Evolutionary conservation across 2,888 invertebrate genomes (phyloP).

Genomic region (Nemapogon koenigi): DNA sequence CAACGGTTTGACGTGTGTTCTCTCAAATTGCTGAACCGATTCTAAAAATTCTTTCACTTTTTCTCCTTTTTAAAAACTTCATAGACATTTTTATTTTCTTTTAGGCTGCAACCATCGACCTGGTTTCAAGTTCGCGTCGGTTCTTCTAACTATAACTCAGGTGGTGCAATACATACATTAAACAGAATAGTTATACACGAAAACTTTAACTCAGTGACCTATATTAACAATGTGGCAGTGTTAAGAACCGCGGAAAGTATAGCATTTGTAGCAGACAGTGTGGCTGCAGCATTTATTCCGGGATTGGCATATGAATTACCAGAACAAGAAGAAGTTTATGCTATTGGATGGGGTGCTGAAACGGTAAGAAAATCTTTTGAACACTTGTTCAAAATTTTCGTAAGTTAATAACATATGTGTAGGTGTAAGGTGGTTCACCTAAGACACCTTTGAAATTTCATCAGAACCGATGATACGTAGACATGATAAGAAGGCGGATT

Average conservation of each 20-base stretch:
- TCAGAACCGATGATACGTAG: too few relatives aligned
- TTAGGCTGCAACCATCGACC: conserved; percentile 18
- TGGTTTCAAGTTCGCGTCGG: conserved; percentile 43
- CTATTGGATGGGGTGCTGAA: conserved; percentile 42
- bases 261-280: conserved; percentile 19
- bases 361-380: conserved; percentile 26
- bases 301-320: conserved; percentile 26
- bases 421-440: conserved; percentile 5
- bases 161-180: conserved; percentile 30
- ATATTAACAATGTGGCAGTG: conserved; percentile 33
- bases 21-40: too few relatives aligned
- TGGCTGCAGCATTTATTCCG: conserved; percentile 28
- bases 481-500: too few relatives aligned
- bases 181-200: conserved; percentile 29
- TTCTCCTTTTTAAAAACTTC: neutral
- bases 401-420: conserved; percentile 8
- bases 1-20: too few relatives aligned
- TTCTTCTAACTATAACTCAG: conserved; percentile 26
- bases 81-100: neutral
- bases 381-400: too few relatives aligned
- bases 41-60: too few relatives aligned
- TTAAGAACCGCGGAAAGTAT: conserved; percentile 28
- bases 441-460: too few relatives aligned
- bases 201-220: conserved; percentile 23
- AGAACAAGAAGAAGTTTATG: conserved; percentile 25